phyloP scores from a whole-genome alignment of 1,140 invertebrate genomes.

The Batillaria attramentaria region DNA sequence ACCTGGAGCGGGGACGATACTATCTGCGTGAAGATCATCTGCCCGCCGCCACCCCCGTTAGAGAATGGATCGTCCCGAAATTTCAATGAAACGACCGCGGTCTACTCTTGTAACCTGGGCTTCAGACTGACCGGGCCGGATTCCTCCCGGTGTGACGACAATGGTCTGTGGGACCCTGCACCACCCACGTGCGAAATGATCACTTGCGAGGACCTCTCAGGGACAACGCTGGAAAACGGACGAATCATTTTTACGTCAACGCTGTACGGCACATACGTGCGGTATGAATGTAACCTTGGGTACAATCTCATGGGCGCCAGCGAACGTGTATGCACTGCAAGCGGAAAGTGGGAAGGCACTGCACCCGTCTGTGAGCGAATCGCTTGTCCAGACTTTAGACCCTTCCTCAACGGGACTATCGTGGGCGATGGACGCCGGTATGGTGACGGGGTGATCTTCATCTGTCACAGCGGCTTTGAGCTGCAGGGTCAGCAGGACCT shows the following conservation, averaged over 20 bases:
- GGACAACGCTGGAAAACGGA: constrained; percentile 27
- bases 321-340: constrained; percentile 64
- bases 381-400: constrained; percentile 47
- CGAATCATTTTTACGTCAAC: constrained; percentile 24
- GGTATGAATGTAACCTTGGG: constrained; percentile 81
- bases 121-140: constrained; percentile 57
- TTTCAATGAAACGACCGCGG: constrained; percentile 80
- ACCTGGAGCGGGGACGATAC: constrained; percentile 90
- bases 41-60: constrained; percentile 36
- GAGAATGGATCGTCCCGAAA: constrained; percentile 88
- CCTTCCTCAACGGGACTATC: constrained; percentile 75
- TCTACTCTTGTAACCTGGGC: constrained; percentile 59
- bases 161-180: constrained; percentile 72
- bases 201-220: constrained; percentile 53
- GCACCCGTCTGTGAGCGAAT: constrained; percentile 61
- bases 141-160: constrained; percentile 57
- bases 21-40: constrained; percentile 75
- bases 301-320: constrained; percentile 87
- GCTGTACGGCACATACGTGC: constrained; percentile 47
- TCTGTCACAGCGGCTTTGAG: constrained; percentile 70
- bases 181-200: constrained; percentile 79
- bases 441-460: constrained; percentile 73
- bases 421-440: constrained; percentile 73
- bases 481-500: constrained; percentile 59
- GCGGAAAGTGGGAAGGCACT: constrained; percentile 73